Conservation (phyloP, 2,888 invertebrate species). For the Tolmerus cingulatus region DNA sequence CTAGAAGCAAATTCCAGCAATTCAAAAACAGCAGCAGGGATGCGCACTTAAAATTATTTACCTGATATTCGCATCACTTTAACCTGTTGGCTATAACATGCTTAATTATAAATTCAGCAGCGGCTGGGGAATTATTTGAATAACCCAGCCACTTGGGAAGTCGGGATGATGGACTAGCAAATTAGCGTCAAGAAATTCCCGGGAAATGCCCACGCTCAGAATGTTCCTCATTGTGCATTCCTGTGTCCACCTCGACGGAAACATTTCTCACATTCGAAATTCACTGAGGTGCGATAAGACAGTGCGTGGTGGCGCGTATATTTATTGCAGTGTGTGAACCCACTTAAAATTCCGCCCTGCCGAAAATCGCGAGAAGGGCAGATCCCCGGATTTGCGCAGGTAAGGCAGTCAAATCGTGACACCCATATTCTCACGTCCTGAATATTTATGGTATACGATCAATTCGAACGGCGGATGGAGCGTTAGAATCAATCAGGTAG, state of each 20-base stretch:
- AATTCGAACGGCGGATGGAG: background rate
- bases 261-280: constrained; percentile 21
- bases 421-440: constrained; percentile 27
- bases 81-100: background rate
- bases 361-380: background rate
- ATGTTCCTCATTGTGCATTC: background rate
- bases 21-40: background rate
- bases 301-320: background rate
- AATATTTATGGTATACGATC: background rate
- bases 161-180: constrained; percentile 8
- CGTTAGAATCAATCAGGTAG: constrained; percentile 22
- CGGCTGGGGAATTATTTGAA: background rate
- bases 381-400: background rate
- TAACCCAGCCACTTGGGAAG: background rate
- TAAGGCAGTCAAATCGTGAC: background rate
- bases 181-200: constrained; percentile 5
- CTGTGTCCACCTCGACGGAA: constrained; percentile 1
- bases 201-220: constrained; percentile 6
- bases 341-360: background rate
- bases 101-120: constrained; percentile 14
- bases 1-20: background rate
- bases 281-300: background rate
- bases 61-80: background rate
- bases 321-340: constrained; percentile 20
- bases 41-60: background rate